A percentile compares a stretch with the other conserved stretches of the same genome.
These are phyloP conservation scores for Thamnophis sirtalis DNA, from an alignment of 2,113 vertebrate species.

Conservation along the genomic window DNA sequence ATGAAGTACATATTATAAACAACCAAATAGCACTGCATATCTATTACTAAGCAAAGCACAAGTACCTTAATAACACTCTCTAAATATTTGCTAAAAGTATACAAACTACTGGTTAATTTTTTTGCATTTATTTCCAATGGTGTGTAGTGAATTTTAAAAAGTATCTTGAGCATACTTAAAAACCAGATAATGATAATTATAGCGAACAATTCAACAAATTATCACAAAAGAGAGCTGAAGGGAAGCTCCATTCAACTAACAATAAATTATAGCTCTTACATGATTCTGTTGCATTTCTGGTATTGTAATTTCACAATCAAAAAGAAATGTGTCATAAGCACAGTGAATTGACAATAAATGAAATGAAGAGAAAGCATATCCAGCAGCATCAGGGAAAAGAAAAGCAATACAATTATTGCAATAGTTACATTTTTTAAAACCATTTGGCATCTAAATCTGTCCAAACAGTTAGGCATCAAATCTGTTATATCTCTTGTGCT, in stretches of 20 bases:
- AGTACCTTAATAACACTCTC: background rate
- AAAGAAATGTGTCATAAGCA: background rate
- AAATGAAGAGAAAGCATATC: background rate
- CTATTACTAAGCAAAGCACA: background rate
- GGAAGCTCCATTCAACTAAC: background rate
- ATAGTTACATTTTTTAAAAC: slow-evolving; percentile 18
- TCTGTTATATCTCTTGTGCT: background rate
- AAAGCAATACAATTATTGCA: slow-evolving; percentile 19
- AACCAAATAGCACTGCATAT: background rate
- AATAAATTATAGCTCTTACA: background rate
- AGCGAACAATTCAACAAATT: slow-evolving; percentile 15
- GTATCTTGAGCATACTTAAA: slow-evolving; percentile 9
- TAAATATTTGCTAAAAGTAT: background rate
- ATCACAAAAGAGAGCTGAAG: background rate
- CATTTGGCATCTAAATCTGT: background rate
- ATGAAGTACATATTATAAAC: background rate
- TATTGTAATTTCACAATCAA: slow-evolving; percentile 14
- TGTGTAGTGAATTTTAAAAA: background rate
- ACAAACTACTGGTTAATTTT: background rate
- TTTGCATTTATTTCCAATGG: background rate
- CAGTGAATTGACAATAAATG: background rate
- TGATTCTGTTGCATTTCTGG: background rate
- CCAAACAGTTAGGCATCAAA: slow-evolving; percentile 11
- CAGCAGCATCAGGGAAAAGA: background rate
- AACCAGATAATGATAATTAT: slow-evolving; percentile 2